Base-by-base conservation (phyloP, 2,113 vertebrate species). In the Plotosus lineatus region DNA sequence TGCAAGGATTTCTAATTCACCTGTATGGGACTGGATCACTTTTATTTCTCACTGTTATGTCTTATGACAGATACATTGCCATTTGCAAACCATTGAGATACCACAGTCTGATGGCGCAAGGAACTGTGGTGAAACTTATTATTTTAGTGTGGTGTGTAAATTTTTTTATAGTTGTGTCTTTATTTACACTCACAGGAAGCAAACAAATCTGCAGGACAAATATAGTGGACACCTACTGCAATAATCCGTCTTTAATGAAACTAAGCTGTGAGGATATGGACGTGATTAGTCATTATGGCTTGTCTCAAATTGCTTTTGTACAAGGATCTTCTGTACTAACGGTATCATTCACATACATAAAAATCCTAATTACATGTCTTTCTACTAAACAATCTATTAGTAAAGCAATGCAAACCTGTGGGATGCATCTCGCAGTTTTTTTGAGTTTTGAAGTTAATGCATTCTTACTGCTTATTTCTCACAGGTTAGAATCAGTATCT, bases 51-150 rank as follows among this genome's bases (percentile, higher is more conserved):
- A 48, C n/a, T 48, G 42, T 71, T 17, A 71, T 71, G 68, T 5
- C 68, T 46, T 71, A 71, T 48, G 68, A 71, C n/a, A 28, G 68
- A 46, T 71, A 71, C 15, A 31, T 71, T 71, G 68, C 68, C 15
- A 71, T 71, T 71, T 48, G 68, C 26, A 48, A 48, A 3, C 68
- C 68, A 48, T 71, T 71, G 14, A 71, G 68, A 19, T 71, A 71
- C 26, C 44, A 48, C 2, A 48, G 19, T 71, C 15, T 71, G 15
- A 48, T 71, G 68, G 26, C 65, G 2, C 40, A n/a, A 69, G 26
- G 26, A 8, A 19, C 15, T 6, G 15, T 71, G 44, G 15, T 31
- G 1, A 71, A 71, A 17, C 6, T 71, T 5, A 31, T 48, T 71
- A 31, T 28, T 28, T 48, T 48, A 44, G 42, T 48, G 21, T 71